Evolutionary conservation across 2,797 vertebrate genomes (phyloP).

Genomic region (Fratercula arctica): DNA sequence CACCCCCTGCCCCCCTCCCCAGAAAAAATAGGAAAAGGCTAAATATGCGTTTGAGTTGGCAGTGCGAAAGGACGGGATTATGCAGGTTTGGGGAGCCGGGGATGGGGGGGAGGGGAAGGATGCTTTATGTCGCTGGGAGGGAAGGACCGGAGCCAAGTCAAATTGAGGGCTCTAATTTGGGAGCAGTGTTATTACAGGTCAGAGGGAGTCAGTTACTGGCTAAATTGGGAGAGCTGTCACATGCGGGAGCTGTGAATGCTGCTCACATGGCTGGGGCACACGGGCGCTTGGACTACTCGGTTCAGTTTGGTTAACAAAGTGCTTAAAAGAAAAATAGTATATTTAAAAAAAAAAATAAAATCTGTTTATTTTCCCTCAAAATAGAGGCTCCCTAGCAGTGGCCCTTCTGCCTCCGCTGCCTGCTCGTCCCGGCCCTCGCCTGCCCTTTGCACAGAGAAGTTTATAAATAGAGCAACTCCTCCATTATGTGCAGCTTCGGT

Average conservation of each 20-base stretch:
- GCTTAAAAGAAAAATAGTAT: neutral
- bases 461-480: conserved; percentile 64
- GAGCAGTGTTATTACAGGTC: conserved; percentile 83
- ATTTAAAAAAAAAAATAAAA: neutral
- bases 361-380: conserved; percentile 6
- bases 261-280: conserved; percentile 60
- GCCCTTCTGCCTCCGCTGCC: neutral
- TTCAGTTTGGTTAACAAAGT: conserved; percentile 59
- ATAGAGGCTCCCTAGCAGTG: neutral
- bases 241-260: conserved; percentile 64
- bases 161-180: conserved; percentile 85
- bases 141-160: conserved; percentile 77
- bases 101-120: conserved; percentile 13
- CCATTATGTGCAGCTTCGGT: conserved; percentile 56
- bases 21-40: conserved; percentile 39
- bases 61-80: conserved; percentile 63
- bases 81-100: conserved; percentile 66
- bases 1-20: neutral
- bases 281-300: conserved; percentile 2
- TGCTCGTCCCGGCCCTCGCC: neutral
- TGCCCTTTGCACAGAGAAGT: conserved; percentile 60
- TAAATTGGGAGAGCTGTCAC: conserved; percentile 78
- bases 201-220: conserved; percentile 78
- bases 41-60: conserved; percentile 73
- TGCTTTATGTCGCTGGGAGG: conserved; percentile 77